Evolutionary conservation across 2,113 vertebrate species (phyloP).

Genomic region (Corythornis vintsioides): DNA sequence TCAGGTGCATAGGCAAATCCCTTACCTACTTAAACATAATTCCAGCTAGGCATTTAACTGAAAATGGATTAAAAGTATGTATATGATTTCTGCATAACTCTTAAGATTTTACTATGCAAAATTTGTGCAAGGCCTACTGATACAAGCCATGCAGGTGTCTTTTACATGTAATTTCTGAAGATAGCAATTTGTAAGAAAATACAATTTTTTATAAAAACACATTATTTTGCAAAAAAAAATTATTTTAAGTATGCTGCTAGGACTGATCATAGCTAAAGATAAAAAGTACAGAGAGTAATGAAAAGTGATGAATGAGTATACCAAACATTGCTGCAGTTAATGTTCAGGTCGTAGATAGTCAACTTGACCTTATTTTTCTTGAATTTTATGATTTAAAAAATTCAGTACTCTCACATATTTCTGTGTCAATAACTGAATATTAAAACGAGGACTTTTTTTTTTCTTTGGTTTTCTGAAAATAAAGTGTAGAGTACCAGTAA

Average conservation of each 20-base stretch:
- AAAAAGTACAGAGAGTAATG: neutral
- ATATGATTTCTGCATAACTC: neutral
- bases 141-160: neutral
- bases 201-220: neutral
- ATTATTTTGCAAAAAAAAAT: too few relatives aligned
- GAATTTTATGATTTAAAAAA: neutral
- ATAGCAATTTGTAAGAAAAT: neutral
- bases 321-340: neutral
- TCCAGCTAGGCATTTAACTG: neutral
- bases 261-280: neutral
- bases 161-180: neutral
- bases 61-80: neutral
- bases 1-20: neutral
- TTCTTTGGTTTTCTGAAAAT: too few relatives aligned
- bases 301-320: neutral
- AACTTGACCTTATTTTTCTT: neutral
- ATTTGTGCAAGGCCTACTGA: neutral
- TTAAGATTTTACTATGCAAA: neutral
- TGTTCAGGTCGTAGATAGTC: neutral
- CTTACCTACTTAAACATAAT: neutral
- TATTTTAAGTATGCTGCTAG: neutral
- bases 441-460: neutral
- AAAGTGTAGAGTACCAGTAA: neutral
- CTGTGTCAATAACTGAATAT: neutral
- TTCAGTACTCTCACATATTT: neutral